Percentiles rank a stretch among this genome's conserved stretches.
Conservation (phyloP, 2,888 invertebrate genomes). For the Pheosia tremula region DNA sequence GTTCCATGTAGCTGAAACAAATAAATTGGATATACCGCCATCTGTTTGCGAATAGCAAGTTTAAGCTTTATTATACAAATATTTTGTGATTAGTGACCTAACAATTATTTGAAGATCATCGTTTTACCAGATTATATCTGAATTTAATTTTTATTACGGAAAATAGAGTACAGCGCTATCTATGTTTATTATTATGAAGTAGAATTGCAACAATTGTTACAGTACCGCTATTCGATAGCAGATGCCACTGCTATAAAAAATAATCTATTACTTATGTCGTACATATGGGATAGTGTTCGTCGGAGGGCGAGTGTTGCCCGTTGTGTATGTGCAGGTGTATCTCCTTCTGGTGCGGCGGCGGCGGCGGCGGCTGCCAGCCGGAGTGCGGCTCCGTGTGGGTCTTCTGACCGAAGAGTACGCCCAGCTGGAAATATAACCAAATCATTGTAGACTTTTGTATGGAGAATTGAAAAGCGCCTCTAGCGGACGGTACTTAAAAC, state of each 20-base stretch:
- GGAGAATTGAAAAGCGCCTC: no score
- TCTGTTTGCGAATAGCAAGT: no score
- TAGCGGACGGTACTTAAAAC: no score
- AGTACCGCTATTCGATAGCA: slow-evolving; percentile 10
- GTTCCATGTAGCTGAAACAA: slow-evolving; percentile 3
- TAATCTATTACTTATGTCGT: slow-evolving; percentile 21
- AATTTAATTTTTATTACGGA: no score
- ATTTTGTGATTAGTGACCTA: no score
- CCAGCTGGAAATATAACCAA: slow-evolving; percentile 52
- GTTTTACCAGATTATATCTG: no score
- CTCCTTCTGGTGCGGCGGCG: slow-evolving; percentile 67
- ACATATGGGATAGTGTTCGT: slow-evolving; percentile 49
- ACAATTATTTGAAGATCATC: no score
- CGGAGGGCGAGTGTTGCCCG: slow-evolving; percentile 48
- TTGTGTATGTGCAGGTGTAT: slow-evolving; percentile 79
- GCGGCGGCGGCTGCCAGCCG: slow-evolving; percentile 56
- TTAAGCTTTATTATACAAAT: no score
- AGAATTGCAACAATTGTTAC: background rate
- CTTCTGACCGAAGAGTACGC: slow-evolving; percentile 64
- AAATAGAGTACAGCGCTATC: slow-evolving; percentile 7
- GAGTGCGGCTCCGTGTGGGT: slow-evolving; percentile 36
- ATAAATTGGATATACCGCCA: background rate
- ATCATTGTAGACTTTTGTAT: no score
- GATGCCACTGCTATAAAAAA: background rate
- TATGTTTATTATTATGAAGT: slow-evolving; percentile 26